phyloP scores from a whole-genome alignment of 2,888 invertebrate species.

The Diarsia dahlii region DNA sequence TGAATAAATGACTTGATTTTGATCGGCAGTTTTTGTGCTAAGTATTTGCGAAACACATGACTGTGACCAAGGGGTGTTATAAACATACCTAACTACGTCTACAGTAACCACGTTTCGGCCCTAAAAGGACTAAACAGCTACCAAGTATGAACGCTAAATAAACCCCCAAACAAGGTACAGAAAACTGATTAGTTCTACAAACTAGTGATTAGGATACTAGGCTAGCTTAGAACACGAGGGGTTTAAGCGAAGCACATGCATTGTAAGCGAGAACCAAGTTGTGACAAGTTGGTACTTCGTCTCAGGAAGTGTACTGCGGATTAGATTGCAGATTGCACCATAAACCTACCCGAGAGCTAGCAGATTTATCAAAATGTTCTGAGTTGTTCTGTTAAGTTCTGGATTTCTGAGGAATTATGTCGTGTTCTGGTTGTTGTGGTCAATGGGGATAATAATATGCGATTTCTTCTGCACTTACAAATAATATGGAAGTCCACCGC shows the following conservation, averaged over 20 bases:
- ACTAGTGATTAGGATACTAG: constrained; percentile 46
- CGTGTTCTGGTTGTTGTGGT: not conserved
- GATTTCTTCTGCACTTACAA: not conserved
- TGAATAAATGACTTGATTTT: no score
- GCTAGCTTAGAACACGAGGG: constrained; percentile 44
- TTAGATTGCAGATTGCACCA: constrained; percentile 81
- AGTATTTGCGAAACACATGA: not conserved
- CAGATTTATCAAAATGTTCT: constrained; percentile 74
- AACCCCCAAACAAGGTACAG: constrained; percentile 22
- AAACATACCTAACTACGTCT: not conserved
- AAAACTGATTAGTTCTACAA: constrained; percentile 57
- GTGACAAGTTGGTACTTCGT: constrained; percentile 79
- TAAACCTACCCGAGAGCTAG: constrained; percentile 73
- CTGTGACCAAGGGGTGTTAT: not conserved
- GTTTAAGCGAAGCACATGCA: constrained; percentile 62
- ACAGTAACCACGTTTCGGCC: not conserved
- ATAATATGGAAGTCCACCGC: not conserved
- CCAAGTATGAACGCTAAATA: constrained; percentile 13
- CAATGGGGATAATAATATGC: not conserved
- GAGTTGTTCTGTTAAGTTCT: constrained; percentile 10
- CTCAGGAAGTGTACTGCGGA: constrained; percentile 76
- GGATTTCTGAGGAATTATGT: constrained; percentile 16
- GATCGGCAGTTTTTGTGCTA: not conserved
- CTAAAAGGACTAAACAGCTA: not conserved
- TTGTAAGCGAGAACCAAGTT: constrained; percentile 73